Percentiles rank a stretch among this genome's conserved stretches.
Evolutionary conservation across 1,140 invertebrate genomes (phyloP).

Genomic region (Chrysopa pallens): DNA sequence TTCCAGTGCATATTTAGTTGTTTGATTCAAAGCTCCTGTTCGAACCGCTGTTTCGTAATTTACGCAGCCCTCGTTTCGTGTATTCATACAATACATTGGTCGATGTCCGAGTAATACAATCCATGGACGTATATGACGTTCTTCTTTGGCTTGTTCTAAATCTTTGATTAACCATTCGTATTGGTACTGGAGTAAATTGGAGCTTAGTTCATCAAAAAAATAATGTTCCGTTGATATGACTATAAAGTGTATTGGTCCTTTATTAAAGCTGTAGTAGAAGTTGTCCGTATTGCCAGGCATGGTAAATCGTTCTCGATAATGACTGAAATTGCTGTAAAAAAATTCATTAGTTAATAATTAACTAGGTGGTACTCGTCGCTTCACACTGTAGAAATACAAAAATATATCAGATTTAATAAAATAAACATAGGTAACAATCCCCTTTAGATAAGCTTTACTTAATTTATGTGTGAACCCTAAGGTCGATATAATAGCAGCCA

Average conservation of each 20-base stretch:
- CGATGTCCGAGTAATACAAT: slow-evolving; percentile 85
- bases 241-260: slow-evolving; percentile 84
- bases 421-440: too few species aligned
- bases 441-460: too few species aligned
- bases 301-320: slow-evolving; percentile 68
- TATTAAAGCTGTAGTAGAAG: slow-evolving; percentile 76
- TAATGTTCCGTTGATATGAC: slow-evolving; percentile 89
- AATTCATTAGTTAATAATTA: too few species aligned
- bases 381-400: too few species aligned
- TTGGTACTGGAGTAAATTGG: slow-evolving; percentile 66
- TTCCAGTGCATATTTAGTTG: slow-evolving; percentile 60
- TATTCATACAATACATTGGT: slow-evolving; percentile 94
- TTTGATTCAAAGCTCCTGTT: slow-evolving; percentile 44
- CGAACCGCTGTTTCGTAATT: slow-evolving; percentile 53
- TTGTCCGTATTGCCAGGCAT: slow-evolving; percentile 67
- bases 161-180: slow-evolving; percentile 80
- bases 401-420: too few species aligned
- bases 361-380: too few species aligned
- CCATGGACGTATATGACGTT: slow-evolving; percentile 63
- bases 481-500: too few species aligned
- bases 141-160: slow-evolving; percentile 43
- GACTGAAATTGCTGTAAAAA: slow-evolving; percentile 84
- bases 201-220: slow-evolving; percentile 77
- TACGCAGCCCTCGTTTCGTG: slow-evolving; percentile 72
- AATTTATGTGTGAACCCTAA: too few species aligned